Conservation (phyloP, 2,113 vertebrate species). For the Nothobranchius furzeri region DNA sequence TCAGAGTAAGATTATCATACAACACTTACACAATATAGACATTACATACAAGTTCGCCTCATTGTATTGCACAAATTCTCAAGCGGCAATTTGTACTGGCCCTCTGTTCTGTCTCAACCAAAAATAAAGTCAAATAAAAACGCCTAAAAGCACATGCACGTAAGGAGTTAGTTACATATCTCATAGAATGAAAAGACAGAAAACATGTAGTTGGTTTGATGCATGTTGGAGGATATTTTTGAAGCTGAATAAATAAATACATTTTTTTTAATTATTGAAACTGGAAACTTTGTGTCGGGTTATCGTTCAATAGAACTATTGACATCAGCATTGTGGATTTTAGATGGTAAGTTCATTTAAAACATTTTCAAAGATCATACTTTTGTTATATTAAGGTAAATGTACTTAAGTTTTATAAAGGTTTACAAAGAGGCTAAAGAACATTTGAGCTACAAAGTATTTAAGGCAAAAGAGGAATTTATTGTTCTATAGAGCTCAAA, state of each 20-base stretch:
- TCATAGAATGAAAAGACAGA: slow-evolving; percentile 29
- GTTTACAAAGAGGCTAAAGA: background rate
- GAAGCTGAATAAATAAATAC: slow-evolving; percentile 34
- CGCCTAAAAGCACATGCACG: background rate
- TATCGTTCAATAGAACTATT: background rate
- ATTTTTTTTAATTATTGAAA: slow-evolving; percentile 26
- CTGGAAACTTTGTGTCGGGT: background rate
- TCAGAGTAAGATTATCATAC: slow-evolving; percentile 44
- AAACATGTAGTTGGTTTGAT: slow-evolving; percentile 13
- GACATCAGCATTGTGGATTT: slow-evolving; percentile 12
- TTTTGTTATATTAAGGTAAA: background rate
- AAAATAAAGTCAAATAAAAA: slow-evolving; percentile 18
- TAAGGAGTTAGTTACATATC: slow-evolving; percentile 16
- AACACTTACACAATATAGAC: slow-evolving; percentile 56
- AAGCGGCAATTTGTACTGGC: slow-evolving; percentile 71
- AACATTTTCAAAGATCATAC: background rate
- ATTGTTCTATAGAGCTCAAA: background rate
- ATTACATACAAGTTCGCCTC: slow-evolving; percentile 64
- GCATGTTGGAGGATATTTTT: slow-evolving; percentile 19
- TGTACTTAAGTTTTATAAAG: slow-evolving; percentile 1
- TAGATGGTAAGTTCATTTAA: background rate
- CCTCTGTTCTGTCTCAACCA: slow-evolving; percentile 29
- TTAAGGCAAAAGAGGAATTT: background rate
- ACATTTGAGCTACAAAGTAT: background rate
- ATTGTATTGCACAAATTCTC: slow-evolving; percentile 81